Evolutionary conservation across 2,888 invertebrate species (phyloP), one percentile per base, ranked within the genome.

Genomic region (Nesidiocoris tenuis): DNA sequence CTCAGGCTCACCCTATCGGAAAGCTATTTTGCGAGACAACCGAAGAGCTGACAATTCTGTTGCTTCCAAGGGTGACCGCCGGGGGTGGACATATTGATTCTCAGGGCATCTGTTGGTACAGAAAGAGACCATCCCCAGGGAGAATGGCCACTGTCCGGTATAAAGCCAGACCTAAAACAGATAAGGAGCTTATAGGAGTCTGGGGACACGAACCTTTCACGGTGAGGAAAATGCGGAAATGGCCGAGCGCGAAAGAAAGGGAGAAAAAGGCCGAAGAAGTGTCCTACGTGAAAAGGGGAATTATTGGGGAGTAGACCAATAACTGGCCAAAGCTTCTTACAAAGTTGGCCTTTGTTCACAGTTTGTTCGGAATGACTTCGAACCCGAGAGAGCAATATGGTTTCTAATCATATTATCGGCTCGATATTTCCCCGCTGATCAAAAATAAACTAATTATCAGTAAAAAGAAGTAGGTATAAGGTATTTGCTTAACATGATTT

Each of bases 21-120:
- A 39, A 65, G 65, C 65, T 65, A 65, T 65, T 39, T 65, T 65
- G 65, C 65, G 12, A 39, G 65, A 65, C 65, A 65, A 65, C 65
- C 65, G 18, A 17, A 18, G 39, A 22, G 63, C 19, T 39, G 65
- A 65, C 65, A 65, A 39, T 39, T 65, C 39, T 24, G 39, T 65
- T 65, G 39, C 65, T n/a, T 39, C 17, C 3, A 18, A 39, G 65
- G 25, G 65, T 65, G 65, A 65, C 65, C 39, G 65, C 39, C 63
- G 63, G 65, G 39, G 39, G 39, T 39, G 39, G 39, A 39, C 39
- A 39, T 39, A 39, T 39, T 39, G 39, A 39, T 39, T 39, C 39
- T 39, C 5, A 39, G 12, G 39, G 39, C 39, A 39, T 39, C 39
- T 39, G 39, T 39, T 39, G 39, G 39, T 39, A 39, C 39, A 39